Conservation (phyloP, 2,888 invertebrate genomes). For the Julus scandinavius region DNA sequence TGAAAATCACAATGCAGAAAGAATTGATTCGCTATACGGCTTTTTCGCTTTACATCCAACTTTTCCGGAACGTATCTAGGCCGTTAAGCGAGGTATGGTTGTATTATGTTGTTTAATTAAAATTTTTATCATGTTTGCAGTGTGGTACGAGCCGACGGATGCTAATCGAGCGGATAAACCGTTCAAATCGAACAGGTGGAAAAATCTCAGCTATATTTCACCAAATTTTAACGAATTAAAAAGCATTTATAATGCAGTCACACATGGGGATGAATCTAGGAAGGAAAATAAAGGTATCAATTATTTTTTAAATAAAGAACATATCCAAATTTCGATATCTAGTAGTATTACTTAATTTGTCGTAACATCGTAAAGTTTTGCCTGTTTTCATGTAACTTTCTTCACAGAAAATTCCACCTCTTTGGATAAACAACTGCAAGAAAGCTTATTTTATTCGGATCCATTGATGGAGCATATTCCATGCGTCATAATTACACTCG, state of each 20-base stretch:
- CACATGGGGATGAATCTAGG: background rate
- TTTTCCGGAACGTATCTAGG: too few relatives aligned
- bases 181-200: slow-evolving; percentile 70
- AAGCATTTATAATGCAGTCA: slow-evolving; percentile 68
- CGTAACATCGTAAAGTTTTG: background rate
- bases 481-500: slow-evolving; percentile 56
- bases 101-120: too few relatives aligned
- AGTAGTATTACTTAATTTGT: too few relatives aligned
- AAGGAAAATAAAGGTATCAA: background rate
- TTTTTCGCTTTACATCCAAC: too few relatives aligned
- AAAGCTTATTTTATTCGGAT: background rate
- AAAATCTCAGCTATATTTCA: slow-evolving; percentile 72
- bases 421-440: slow-evolving; percentile 34
- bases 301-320: too few relatives aligned
- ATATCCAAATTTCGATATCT: too few relatives aligned
- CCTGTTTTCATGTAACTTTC: background rate
- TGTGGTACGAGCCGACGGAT: slow-evolving; percentile 93
- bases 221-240: slow-evolving; percentile 84
- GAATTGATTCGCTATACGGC: too few relatives aligned
- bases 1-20: too few relatives aligned
- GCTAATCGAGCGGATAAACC: slow-evolving; percentile 79
- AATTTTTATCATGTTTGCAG: slow-evolving; percentile 67
- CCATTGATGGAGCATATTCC: slow-evolving; percentile 49
- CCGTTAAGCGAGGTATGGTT: too few relatives aligned
- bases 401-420: background rate